phyloP scores from a whole-genome alignment of 2,113 vertebrate species.

The Nipponia nippon region DNA sequence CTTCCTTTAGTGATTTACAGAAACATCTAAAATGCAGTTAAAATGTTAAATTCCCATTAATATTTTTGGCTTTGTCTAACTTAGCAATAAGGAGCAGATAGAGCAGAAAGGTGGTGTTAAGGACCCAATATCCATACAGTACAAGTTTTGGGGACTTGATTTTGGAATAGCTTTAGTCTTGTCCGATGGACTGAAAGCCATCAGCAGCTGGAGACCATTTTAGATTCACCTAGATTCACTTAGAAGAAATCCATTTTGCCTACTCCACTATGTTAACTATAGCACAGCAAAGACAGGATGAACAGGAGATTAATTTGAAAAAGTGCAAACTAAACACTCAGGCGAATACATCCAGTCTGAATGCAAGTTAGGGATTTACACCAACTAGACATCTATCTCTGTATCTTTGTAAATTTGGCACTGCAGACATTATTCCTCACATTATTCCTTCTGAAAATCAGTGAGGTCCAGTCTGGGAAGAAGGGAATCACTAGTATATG shows the following conservation, averaged over 20 bases:
- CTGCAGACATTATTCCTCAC: not conserved
- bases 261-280: not conserved
- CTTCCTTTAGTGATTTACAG: not conserved
- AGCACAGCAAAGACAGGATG: not conserved
- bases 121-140: not conserved
- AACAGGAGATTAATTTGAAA: not conserved
- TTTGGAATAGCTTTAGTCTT: not conserved
- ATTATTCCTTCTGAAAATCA: not conserved
- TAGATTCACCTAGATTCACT: not conserved
- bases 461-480: not conserved
- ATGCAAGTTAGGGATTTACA: not conserved
- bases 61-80: not conserved
- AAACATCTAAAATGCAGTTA: not conserved
- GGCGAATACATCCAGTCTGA: not conserved
- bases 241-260: not conserved
- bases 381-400: not conserved
- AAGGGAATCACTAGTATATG: not conserved
- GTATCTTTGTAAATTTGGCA: not conserved
- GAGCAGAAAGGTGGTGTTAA: not conserved
- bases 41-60: not conserved
- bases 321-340: not conserved
- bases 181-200: not conserved
- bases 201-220: not conserved
- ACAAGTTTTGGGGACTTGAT: not conserved
- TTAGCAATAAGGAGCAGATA: not conserved